Base-by-base conservation (phyloP, 2,888 invertebrate genomes). In the Ormia ochracea region DNA sequence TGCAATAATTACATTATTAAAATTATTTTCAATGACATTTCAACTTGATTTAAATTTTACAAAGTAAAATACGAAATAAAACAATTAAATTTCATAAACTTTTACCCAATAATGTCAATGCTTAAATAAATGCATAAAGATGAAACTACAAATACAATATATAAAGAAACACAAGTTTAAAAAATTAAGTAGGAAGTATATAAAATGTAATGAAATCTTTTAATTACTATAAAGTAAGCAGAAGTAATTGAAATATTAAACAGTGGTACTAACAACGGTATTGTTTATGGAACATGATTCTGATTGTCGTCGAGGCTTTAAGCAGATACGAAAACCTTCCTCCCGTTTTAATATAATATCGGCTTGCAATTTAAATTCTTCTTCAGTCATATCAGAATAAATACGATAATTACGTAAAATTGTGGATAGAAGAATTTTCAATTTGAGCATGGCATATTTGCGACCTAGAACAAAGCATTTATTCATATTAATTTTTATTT, bases 391-490 rank as follows among this genome's bases (percentile, higher is more conserved):
- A 86, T 94, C 93, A 4, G 94, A 94, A 76, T 91, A 87, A n/a
- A 95, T 92, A 76, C 92, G 92, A 91, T 93, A 95, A 86, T 93
- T 93, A 84, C 95, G 92, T 83, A 95, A 86, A 84, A 95, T 93
- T 73, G 94, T 95, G 5, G 95, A 94, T 19, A 95, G 90, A 78
- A 95, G 91, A 78, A 95, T 93, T 90, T 95, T 95, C 85, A 95
- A 90, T 87, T 95, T 95, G 83, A 95, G 90, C 94, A 95, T 94
- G 41, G 95, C 95, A 87, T 94, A 95, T 88, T 95, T 95, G 81
- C 95, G 93, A 88, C 93, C 94, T 95, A 88, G 0, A 86, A 81
- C 41, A 4, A n/a, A 58, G n/a, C n/a, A n/a, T n/a, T n/a, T n/a
- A n/a, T n/a, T n/a, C n/a, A n/a, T n/a, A n/a, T n/a, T 21, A 19